Conservation (phyloP, 2,113 vertebrate genomes). For the Benitochromis conjunctus region DNA sequence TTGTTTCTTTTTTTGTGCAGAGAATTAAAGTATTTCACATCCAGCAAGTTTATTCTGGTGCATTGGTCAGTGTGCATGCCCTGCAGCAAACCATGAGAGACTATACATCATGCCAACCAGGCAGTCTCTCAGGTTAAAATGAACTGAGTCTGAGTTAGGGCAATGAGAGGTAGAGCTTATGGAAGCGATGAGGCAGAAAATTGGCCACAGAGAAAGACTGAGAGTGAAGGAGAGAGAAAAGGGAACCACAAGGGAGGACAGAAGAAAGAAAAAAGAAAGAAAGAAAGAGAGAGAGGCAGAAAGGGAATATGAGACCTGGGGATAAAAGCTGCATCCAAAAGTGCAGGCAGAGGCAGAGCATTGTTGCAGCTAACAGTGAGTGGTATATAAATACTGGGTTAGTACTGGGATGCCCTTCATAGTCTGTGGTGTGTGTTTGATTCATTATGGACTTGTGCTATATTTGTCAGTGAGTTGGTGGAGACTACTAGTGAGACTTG, state of each 20-base stretch:
- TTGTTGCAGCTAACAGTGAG: slow-evolving; percentile 52
- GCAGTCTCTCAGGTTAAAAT: slow-evolving; percentile 60
- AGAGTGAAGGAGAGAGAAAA: slow-evolving; percentile 6
- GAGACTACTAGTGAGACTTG: slow-evolving; percentile 17
- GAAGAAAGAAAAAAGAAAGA: background rate
- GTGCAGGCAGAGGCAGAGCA: slow-evolving; percentile 51
- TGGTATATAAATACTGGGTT: slow-evolving; percentile 56
- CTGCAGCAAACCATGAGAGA: slow-evolving; percentile 58
- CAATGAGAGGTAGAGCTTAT: slow-evolving; percentile 69
- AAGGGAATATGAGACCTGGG: slow-evolving; percentile 3
- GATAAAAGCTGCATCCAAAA: slow-evolving; percentile 46
- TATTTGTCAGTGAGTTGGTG: slow-evolving; percentile 58
- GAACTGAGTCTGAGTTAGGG: slow-evolving; percentile 61
- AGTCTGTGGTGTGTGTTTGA: slow-evolving; percentile 53
- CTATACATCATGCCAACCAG: slow-evolving; percentile 60
- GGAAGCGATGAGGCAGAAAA: slow-evolving; percentile 70
- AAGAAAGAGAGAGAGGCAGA: background rate
- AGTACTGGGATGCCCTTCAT: slow-evolving; percentile 54
- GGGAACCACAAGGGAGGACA: slow-evolving; percentile 11
- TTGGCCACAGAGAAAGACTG: slow-evolving; percentile 50
- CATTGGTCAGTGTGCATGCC: slow-evolving; percentile 39
- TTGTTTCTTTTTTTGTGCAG: background rate
- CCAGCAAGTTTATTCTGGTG: slow-evolving; percentile 55
- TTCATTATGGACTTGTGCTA: slow-evolving; percentile 57
- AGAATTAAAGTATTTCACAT: slow-evolving; percentile 52